These are phyloP conservation scores for Serranus cabrilla DNA, from an alignment of 2,797 vertebrate species.

Conservation along the genomic window DNA sequence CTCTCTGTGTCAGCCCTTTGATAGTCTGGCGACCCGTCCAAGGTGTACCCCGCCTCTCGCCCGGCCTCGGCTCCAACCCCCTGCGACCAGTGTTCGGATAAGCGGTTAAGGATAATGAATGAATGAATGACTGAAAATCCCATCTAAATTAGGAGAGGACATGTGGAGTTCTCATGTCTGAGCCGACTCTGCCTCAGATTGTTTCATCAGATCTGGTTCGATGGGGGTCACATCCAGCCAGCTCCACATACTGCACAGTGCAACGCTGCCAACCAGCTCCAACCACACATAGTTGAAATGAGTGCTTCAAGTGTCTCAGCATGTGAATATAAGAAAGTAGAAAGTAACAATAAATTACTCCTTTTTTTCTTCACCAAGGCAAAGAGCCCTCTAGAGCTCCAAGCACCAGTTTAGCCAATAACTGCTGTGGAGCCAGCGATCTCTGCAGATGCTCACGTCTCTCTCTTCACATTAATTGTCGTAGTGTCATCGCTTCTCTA, in stretches of 20 bases:
- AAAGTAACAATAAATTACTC: conserved; percentile 13
- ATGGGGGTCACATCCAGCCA: background rate
- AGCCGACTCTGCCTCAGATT: conserved; percentile 30
- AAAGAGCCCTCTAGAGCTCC: background rate
- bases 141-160: conserved; percentile 49
- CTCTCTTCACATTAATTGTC: conserved; percentile 7
- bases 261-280: background rate
- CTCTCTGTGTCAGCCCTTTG: no score
- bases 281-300: conserved; percentile 15
- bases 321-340: conserved; percentile 14
- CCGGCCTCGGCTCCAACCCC: no score
- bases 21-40: no score
- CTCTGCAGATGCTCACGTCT: conserved; percentile 2
- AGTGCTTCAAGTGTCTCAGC: conserved; percentile 12
- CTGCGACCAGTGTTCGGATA: no score
- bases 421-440: background rate
- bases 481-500: background rate
- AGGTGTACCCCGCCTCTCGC: no score
- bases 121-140: no score
- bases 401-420: conserved; percentile 8
- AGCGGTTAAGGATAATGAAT: no score
- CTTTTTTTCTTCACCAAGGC: background rate
- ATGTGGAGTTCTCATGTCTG: conserved; percentile 1
- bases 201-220: conserved; percentile 6
- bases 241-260: conserved; percentile 4